Base-by-base conservation (phyloP, 2,797 vertebrate species). In the Urocyon cinereoargenteus region DNA sequence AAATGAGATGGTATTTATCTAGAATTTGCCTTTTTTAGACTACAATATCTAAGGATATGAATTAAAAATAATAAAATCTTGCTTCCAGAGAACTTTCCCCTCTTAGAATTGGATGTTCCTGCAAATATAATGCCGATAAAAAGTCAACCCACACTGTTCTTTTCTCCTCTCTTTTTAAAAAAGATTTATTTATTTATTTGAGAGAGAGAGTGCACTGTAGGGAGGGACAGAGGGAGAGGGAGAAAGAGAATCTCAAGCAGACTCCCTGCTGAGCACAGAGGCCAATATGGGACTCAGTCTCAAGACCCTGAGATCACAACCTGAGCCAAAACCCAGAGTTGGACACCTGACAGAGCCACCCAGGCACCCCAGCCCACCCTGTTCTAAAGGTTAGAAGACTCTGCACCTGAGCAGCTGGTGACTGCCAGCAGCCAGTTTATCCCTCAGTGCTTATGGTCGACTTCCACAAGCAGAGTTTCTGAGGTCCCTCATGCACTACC, bases 61-160 rank as follows among this genome's bases (percentile, higher is more conserved):
- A 51, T 26, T 57, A 2, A 73, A 70, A 66, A 6, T 26, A 45
- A n/a, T 36, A 53, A 59, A 19, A 49, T 4, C 8, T 14, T n/a
- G 8, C 31, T 24, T 59, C 28, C 0, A 24, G 40, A 14, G 28
- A n/a, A 24, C 45, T 15, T 13, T 24, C 45, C 34, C 36, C 19
- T 59, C 5, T 28, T 14, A 18, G 21, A 45, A 31, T 11, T 15
- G 3, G 62, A 6, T 22, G 13, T 3, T 86, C 11, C 34, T n/a
- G 28, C 45, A 34, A 36, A 85, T 49, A 36, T 1, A 40, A 3
- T 0, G 0, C 8, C 2, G 0, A 1, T 16, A 14, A 57, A 57
- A n/a, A 55, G 62, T 59, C 57, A 36, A 6, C 22, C 34, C 21
- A 1, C 19, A 2, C 22, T 0, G 16, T 31, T n/a, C 73, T 45